Evolutionary conservation across 2,113 vertebrate species (phyloP), one percentile per base, ranked within the genome.

Genomic region (Uria aalge): DNA sequence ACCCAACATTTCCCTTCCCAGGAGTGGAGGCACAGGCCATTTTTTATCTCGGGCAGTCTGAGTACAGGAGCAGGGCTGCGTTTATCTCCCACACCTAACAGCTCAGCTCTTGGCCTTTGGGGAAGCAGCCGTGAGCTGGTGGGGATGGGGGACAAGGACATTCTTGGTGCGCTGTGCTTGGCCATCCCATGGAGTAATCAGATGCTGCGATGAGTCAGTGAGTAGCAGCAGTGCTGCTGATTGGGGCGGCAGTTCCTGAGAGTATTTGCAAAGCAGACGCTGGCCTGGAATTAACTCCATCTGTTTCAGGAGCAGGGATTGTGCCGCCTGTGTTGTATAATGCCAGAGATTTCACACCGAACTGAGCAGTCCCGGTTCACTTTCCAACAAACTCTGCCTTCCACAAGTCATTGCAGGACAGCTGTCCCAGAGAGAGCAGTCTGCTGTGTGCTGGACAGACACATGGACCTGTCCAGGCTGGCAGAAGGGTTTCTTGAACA

Each of bases 211-310:
- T 68, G 90, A 94, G 48, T 86, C 88, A 76, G 79, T 29, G 71
- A 11, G 2, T 15, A 55, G 75, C 73, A 36, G 78, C 94, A 74
- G 34, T 0, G 0, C 80, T 92, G 5, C 36, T 20, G 73, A 7
- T 64, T 8, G 0, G 34, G 80, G 22, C 0, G 27, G 69, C 60
- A 74, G 79, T 36, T 97, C 60, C 86, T 90, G 50, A 36, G 67
- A 84, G 66, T 88, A 77, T 93, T 89, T 96, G 78, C 97, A 92
- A 88, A 96, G 96, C 87, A 94, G 81, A 93, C 34, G 12, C 56
- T 97, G 95, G 96, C 93, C 96, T 13, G 12, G 91, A 96, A 85
- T 94, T 77, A 34, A 15, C 64, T 96, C 96, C 96, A 92, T 90
- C 88, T 95, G 95, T 27, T 95, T 85, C 82, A 80, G 78, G 86